Conservation (phyloP, 2,888 invertebrate genomes). For the Macroteleia sp. region DNA sequence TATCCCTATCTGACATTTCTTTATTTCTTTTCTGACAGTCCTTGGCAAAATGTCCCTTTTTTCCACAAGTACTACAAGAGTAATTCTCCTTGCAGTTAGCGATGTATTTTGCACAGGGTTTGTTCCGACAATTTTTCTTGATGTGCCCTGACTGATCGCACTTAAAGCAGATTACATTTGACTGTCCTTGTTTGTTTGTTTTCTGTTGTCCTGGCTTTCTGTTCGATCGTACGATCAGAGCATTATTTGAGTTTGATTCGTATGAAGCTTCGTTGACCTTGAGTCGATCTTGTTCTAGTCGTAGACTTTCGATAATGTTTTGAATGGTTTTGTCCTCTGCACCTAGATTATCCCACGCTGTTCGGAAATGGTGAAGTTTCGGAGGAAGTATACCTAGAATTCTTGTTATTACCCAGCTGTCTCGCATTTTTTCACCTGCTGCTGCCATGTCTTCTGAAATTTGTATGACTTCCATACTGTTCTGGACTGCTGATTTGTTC, state of each 20-base stretch:
- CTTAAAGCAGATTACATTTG: background rate
- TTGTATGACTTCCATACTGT: background rate
- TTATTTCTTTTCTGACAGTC: slow-evolving; percentile 4
- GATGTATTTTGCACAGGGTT: background rate
- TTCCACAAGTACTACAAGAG: background rate
- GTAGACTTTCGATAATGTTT: background rate
- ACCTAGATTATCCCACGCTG: background rate
- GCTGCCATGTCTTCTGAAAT: background rate
- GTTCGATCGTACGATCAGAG: no score
- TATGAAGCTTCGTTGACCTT: no score
- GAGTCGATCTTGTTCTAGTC: no score
- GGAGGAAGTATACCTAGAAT: background rate
- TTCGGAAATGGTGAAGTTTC: background rate
- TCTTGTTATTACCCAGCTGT: background rate
- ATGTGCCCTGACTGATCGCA: background rate
- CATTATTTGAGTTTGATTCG: no score
- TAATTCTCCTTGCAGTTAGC: background rate
- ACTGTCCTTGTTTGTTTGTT: no score
- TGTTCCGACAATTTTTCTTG: background rate
- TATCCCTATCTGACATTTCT: no score
- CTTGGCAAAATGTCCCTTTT: slow-evolving; percentile 14
- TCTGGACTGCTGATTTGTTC: background rate
- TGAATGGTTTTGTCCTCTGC: background rate
- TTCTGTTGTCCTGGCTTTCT: no score
- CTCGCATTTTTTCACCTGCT: background rate